Percentiles rank a stretch among this genome's conserved stretches.
Conservation (phyloP, 2,797 vertebrate genomes). For the Pipistrellus kuhlii region DNA sequence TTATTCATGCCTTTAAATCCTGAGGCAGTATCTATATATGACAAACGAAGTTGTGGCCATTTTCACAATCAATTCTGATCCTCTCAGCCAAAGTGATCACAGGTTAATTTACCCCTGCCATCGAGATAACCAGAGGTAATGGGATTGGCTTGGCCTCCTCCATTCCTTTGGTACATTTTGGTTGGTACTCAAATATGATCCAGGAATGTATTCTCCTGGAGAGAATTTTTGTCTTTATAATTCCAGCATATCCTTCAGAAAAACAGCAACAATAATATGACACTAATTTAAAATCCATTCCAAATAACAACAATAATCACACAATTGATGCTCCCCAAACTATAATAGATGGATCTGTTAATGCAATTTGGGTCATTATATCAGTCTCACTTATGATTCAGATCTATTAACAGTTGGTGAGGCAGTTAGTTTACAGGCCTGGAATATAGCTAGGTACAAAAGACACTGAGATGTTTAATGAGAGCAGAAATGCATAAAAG, state of each 20-base stretch:
- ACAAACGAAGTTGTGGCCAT: constrained; percentile 30
- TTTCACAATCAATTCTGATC: constrained; percentile 51
- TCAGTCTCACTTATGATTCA: background rate
- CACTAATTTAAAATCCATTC: background rate
- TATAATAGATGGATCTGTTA: background rate
- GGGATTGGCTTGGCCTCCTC: background rate
- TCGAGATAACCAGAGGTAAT: constrained; percentile 34
- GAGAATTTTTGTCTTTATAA: background rate
- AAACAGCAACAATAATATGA: background rate
- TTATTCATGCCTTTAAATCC: constrained; percentile 18
- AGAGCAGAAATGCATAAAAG: background rate
- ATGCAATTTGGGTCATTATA: background rate
- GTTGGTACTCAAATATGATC: background rate
- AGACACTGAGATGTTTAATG: background rate
- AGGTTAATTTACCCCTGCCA: constrained; percentile 57
- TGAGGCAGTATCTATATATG: background rate
- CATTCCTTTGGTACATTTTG: background rate
- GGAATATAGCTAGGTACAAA: background rate
- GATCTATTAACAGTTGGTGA: background rate
- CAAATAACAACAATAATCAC: background rate
- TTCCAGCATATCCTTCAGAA: background rate
- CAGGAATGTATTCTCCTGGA: background rate
- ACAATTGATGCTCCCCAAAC: background rate
- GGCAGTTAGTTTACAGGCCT: background rate
- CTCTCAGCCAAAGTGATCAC: background rate